phyloP scores from a whole-genome alignment of 2,797 vertebrate species.

The Parauchenoglanis ngamensis region DNA sequence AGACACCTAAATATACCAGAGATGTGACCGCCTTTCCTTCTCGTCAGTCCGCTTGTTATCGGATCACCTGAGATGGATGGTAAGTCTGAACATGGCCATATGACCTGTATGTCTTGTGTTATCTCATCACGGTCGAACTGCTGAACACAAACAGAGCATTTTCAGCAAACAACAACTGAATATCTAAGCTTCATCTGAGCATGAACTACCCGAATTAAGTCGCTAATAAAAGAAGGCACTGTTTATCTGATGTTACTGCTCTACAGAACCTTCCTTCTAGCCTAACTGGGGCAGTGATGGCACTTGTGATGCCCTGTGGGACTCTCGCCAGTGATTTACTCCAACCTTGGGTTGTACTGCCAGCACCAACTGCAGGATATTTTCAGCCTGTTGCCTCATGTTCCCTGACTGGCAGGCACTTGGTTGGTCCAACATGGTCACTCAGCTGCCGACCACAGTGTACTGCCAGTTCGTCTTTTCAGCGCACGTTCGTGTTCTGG shows the following conservation, averaged over 20 bases:
- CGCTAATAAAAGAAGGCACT: background rate
- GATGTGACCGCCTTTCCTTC: background rate
- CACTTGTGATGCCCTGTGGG: slow-evolving; percentile 60
- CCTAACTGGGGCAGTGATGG: slow-evolving; percentile 61
- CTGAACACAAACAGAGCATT: background rate
- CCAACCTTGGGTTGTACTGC: slow-evolving; percentile 76
- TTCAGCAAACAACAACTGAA: background rate
- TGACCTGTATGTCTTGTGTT: background rate
- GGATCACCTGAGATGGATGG: background rate
- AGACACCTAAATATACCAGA: background rate
- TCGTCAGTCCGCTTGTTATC: background rate
- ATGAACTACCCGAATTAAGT: background rate
- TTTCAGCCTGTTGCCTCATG: slow-evolving; percentile 77
- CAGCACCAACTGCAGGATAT: slow-evolving; percentile 78
- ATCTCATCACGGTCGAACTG: background rate
- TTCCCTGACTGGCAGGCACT: slow-evolving; percentile 65
- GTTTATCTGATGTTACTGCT: background rate
- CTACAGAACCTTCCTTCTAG: slow-evolving; percentile 31
- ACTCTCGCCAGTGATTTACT: slow-evolving; percentile 63
- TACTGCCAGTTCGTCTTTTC: slow-evolving; percentile 43
- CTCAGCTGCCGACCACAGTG: slow-evolving; percentile 54
- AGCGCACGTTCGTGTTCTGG: slow-evolving; percentile 11
- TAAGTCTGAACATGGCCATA: background rate
- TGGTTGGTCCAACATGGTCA: slow-evolving; percentile 55
- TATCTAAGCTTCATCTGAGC: background rate